phyloP scores from a whole-genome alignment of 2,113 vertebrate species.

The Cercocebus atys region DNA sequence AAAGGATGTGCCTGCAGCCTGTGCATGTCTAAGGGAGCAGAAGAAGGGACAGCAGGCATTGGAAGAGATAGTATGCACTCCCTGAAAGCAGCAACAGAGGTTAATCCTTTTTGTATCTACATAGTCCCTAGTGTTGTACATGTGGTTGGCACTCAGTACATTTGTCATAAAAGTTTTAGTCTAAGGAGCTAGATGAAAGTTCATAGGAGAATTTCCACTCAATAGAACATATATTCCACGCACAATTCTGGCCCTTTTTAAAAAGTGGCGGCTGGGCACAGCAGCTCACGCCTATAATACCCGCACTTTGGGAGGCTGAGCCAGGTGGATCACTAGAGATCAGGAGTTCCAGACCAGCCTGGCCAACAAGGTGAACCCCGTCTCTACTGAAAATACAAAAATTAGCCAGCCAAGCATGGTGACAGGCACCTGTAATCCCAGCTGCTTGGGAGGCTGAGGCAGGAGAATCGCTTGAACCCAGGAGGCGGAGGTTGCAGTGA shows the following conservation, averaged over 20 bases:
- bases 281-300: background rate
- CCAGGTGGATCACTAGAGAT: background rate
- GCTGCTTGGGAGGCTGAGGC: too few relatives aligned
- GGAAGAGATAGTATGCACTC: fast-evolving
- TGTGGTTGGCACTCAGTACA: background rate
- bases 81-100: too few relatives aligned
- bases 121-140: background rate
- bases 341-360: background rate
- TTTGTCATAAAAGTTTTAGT: background rate
- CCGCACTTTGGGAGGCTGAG: background rate
- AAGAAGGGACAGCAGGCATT: fast-evolving
- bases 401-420: too few relatives aligned
- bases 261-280: too few relatives aligned
- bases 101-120: fast-evolving
- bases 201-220: background rate
- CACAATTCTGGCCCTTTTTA: background rate
- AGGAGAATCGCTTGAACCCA: too few relatives aligned
- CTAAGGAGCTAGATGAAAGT: background rate
- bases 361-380: background rate
- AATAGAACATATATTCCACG: background rate
- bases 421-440: too few relatives aligned
- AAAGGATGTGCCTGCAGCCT: background rate
- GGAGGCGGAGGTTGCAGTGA: too few relatives aligned
- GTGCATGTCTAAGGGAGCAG: too few relatives aligned
- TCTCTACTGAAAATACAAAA: background rate